Evolutionary conservation across 1,140 invertebrate genomes (phyloP), one percentile per base, ranked within the genome.

Genomic region (Atta cephalotes): DNA sequence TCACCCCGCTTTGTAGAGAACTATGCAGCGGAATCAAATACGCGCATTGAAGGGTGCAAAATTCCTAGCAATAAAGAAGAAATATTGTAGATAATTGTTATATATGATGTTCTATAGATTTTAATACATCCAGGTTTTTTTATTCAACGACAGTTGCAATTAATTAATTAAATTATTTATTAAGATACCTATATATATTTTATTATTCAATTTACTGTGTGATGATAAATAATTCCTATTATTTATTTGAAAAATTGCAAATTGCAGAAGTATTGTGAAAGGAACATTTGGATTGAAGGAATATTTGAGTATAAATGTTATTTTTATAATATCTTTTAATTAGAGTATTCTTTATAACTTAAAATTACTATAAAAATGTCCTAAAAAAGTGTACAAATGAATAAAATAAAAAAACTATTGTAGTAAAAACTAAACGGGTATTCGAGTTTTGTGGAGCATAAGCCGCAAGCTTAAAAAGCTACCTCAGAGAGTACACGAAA

Each of bases 381-480:
- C n/a, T 49, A 28, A 21, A 58, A 49, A 78, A 88, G 51, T 56
- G 16, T 25, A 66, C 62, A 76, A 79, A 76, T 70, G 56, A 77
- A 86, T 79, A 86, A 77, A 85, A 80, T 85, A 76, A 80, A 28
- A 51, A 68, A 76, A 35, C 78, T 71, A 82, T 82, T 60, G 84
- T 60, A 18, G 51, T 68, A 51, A 70, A 53, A 84, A 81, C n/a
- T 77, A 66, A 62, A 60, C 9, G 7, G 28, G 70, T 51, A 86
- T 86, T 90, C 77, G 77, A 89, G 85, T 87, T 87, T 89, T 76
- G 76, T 86, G 80, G 71, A 49, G 65, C 71, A 68, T 87, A 82
- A 77, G 77, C 88, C 88, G 71, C 88, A 18, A 90, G 88, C 88
- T 90, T 87, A 82, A 78, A 90, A 90, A 89, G 89, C 85, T 77